Evolutionary conservation across 2,888 invertebrate genomes (phyloP), one percentile per base, ranked within the genome.

Genomic region (Caenorhabditis virilis): DNA sequence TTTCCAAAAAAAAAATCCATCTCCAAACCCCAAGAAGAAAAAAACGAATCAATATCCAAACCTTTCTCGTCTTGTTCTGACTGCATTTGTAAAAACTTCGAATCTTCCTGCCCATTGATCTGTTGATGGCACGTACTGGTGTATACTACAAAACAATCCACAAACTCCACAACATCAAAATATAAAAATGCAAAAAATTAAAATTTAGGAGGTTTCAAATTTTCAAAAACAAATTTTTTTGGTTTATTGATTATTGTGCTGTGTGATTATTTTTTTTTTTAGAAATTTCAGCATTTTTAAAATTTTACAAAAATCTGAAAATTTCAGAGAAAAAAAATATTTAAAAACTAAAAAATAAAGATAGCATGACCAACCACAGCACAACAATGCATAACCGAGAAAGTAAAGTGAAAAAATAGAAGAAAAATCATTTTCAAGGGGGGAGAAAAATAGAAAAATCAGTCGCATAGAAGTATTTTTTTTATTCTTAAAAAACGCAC

Each of bases 81-180:
- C 74, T 61, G 61, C 80, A 80, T 49, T 74, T 80, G 73, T 78
- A 77, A 58, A 80, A 59, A 39, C 54, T 67, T 36, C 75, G 65
- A 18, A 79, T 43, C 52, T 77, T 74, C 54, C 69, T 68, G n/a
- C 74, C 64, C 74, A 76, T 69, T 15, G 72, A 68, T 39, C 73
- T 66, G 55, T 74, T 72, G 65, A 77, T 76, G 46, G 63, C 74
- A 13, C 74, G 70, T 30, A 67, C 64, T 41, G 77, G 71, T 13
- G 66, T 65, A 66, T 63, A 78, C 73, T 73, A 72, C 53, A 78
- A 74, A 56, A 63, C 52, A 20, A 47, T 47, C 47, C n/a, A n/a
- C n/a, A n/a, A n/a, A 59, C 50, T 13, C 41, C 42, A 69, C 58
- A 50, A 45, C 42, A 41, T 11, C 33, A 13, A 30, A 30, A 30